A percentile compares a stretch with the other conserved stretches of the same genome.
Evolutionary conservation across 2,888 invertebrate genomes (phyloP).

Genomic region (Chelonus formosanus): DNA sequence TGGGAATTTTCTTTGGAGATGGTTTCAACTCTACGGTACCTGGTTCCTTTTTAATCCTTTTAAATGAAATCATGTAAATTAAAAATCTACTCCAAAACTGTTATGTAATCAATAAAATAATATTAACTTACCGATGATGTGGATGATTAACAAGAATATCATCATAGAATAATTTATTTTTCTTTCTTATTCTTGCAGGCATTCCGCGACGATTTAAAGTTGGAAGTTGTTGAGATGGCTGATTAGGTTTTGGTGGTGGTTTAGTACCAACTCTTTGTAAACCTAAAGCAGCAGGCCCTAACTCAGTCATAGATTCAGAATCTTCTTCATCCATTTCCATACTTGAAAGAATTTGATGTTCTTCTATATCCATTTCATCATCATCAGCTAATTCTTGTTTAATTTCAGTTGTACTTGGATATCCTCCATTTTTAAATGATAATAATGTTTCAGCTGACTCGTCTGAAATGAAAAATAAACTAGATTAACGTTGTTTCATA

Average conservation of each 20-base stretch:
- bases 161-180: conserved; percentile 88
- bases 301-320: conserved; percentile 73
- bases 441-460: conserved; percentile 69
- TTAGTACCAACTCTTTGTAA: conserved; percentile 82
- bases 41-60: conserved; percentile 62
- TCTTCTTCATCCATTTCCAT: conserved; percentile 71
- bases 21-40: conserved; percentile 59
- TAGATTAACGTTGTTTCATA: too few species aligned
- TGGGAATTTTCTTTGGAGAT: conserved; percentile 75
- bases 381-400: conserved; percentile 50
- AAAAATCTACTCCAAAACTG: neutral
- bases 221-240: conserved; percentile 77
- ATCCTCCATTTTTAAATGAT: conserved; percentile 69
- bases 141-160: conserved; percentile 87
- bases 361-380: conserved; percentile 72
- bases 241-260: conserved; percentile 76
- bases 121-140: conserved; percentile 70
- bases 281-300: conserved; percentile 83
- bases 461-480: conserved; percentile 59
- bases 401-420: conserved; percentile 53
- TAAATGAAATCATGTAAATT: conserved; percentile 3
- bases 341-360: conserved; percentile 60
- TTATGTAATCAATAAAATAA: neutral
- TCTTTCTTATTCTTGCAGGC: conserved; percentile 90
- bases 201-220: conserved; percentile 86